These are phyloP conservation scores for Nothobranchius kuhntae DNA, from an alignment of 2,113 vertebrate genomes.

Conservation along the genomic window DNA sequence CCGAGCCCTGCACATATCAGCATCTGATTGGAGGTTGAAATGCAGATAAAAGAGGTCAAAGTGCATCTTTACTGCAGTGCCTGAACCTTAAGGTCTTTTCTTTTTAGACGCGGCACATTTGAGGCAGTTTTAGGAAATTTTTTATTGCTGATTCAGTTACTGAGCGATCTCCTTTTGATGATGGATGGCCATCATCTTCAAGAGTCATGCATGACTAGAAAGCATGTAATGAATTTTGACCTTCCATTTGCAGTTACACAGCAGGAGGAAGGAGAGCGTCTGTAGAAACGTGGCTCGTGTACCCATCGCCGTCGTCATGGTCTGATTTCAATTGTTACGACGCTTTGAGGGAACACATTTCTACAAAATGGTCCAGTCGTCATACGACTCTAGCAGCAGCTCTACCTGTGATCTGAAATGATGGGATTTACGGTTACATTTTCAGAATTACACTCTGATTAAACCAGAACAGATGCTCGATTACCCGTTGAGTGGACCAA, in stretches of 20 bases:
- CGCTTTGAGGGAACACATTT: background rate
- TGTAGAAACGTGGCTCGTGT: background rate
- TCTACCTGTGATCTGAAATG: constrained; percentile 5
- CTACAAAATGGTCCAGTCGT: background rate
- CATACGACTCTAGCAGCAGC: background rate
- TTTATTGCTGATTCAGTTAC: background rate
- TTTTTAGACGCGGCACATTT: constrained; percentile 1
- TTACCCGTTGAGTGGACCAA: constrained; percentile 5
- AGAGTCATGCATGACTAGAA: constrained; percentile 10
- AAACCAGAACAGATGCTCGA: background rate
- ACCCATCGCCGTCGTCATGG: background rate
- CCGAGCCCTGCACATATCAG: constrained; percentile 15
- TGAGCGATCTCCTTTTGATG: constrained; percentile 9
- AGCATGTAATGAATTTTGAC: constrained; percentile 4
- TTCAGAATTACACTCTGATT: constrained; percentile 27
- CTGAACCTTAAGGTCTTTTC: constrained; percentile 1
- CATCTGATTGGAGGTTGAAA: constrained; percentile 14
- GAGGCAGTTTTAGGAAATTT: background rate
- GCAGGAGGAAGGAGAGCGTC: background rate
- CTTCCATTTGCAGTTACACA: constrained; percentile 7
- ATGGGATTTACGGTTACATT: constrained; percentile 12
- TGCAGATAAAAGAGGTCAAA: constrained; percentile 42
- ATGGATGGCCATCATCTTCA: constrained; percentile 18
- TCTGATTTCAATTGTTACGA: background rate
- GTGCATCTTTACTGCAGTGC: constrained; percentile 21